These are phyloP conservation scores for Peromyscus nudipes DNA, from an alignment of 2,797 vertebrate genomes.

Conservation along the genomic window DNA sequence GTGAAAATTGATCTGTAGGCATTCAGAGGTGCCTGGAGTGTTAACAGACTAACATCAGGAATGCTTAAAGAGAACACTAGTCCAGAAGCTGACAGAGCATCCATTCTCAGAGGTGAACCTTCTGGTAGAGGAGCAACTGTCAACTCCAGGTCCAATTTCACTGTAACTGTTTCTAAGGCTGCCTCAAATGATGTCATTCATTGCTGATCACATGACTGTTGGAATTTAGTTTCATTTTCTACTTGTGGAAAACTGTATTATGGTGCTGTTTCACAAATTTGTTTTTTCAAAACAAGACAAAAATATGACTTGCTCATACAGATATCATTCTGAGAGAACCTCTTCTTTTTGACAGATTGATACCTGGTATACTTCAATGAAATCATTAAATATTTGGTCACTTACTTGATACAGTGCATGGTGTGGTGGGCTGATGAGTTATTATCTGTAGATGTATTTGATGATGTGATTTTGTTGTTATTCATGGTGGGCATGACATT, in stretches of 20 bases:
- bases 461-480: background rate
- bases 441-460: background rate
- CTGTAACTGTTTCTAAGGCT: background rate
- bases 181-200: background rate
- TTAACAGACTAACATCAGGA: background rate
- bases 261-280: background rate
- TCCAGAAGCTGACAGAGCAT: background rate
- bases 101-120: background rate
- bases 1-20: background rate
- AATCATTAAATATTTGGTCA: conserved; percentile 37
- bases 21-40: background rate
- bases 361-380: background rate
- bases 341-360: conserved; percentile 60
- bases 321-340: conserved; percentile 75
- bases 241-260: background rate
- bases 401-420: background rate
- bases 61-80: background rate
- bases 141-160: background rate
- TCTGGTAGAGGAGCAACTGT: background rate
- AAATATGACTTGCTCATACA: background rate
- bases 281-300: background rate
- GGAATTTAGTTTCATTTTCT: conserved; percentile 8
- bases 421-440: background rate
- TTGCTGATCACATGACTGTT: background rate
- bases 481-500: background rate